phyloP scores from a whole-genome alignment of 2,113 vertebrate species.

The Rhea americana region DNA sequence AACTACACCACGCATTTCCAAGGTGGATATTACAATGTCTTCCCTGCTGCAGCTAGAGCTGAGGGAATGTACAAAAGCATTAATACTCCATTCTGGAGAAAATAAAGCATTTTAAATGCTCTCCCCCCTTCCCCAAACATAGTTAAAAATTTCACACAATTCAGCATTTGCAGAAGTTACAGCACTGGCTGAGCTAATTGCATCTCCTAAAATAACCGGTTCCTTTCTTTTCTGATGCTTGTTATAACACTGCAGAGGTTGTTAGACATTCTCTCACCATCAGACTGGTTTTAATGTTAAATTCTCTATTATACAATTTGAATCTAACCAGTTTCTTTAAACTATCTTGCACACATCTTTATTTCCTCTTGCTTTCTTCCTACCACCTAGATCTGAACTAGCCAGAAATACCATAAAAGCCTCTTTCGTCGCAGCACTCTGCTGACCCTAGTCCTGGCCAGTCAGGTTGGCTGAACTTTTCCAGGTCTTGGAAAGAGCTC shows the following conservation, averaged over 20 bases:
- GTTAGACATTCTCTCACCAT: neutral
- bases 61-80: slow-evolving; percentile 2
- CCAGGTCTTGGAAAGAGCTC: neutral
- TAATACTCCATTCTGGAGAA: slow-evolving; percentile 31
- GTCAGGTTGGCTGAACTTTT: neutral
- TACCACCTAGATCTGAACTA: neutral
- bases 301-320: neutral
- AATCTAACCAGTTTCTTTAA: neutral
- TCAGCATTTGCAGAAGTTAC: neutral
- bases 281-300: neutral
- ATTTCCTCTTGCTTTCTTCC: neutral
- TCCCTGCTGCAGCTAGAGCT: slow-evolving; percentile 3
- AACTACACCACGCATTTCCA: slow-evolving; percentile 15
- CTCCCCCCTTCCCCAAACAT: neutral
- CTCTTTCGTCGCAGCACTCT: neutral
- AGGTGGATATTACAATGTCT: neutral
- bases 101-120: slow-evolving; percentile 5
- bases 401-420: neutral
- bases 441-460: neutral
- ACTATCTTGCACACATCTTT: neutral
- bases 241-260: neutral
- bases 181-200: neutral
- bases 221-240: neutral
- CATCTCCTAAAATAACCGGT: neutral
- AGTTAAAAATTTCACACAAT: neutral